Evolutionary conservation across 2,113 vertebrate species (phyloP).

Genomic region (Eonycteris spelaea): DNA sequence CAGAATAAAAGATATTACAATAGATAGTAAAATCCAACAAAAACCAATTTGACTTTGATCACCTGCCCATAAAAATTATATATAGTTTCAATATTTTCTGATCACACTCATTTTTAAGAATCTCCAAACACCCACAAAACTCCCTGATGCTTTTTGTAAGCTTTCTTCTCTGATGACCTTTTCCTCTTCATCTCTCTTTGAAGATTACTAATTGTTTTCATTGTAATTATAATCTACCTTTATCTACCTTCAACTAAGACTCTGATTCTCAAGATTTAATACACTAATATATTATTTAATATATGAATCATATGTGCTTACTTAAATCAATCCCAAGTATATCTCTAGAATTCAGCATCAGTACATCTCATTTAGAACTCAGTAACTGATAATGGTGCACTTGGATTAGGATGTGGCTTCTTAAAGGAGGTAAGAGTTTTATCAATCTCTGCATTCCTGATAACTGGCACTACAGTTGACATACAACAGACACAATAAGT

Average conservation of each 20-base stretch:
- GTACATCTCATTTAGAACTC: neutral
- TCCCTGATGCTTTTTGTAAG: too few relatives aligned
- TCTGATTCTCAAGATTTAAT: neutral
- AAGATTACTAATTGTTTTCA: neutral
- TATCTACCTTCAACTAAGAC: neutral
- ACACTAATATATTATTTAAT: too few relatives aligned
- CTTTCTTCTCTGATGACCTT: neutral
- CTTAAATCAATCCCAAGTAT: neutral
- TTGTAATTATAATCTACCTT: neutral
- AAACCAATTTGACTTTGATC: neutral
- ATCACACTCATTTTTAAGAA: neutral
- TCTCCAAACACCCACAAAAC: neutral
- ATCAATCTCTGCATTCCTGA: neutral
- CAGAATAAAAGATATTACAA: neutral
- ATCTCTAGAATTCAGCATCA: neutral
- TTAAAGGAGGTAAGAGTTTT: neutral
- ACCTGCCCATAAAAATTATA: neutral
- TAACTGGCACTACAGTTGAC: rapidly evolving
- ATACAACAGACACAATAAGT: neutral
- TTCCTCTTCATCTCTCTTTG: neutral
- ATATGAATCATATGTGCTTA: neutral
- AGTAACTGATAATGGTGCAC: neutral
- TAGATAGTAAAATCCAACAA: neutral
- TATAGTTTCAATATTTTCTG: neutral
- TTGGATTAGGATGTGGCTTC: neutral